Conservation (phyloP, 2,113 vertebrate species). For the Psittacus erithacus region DNA sequence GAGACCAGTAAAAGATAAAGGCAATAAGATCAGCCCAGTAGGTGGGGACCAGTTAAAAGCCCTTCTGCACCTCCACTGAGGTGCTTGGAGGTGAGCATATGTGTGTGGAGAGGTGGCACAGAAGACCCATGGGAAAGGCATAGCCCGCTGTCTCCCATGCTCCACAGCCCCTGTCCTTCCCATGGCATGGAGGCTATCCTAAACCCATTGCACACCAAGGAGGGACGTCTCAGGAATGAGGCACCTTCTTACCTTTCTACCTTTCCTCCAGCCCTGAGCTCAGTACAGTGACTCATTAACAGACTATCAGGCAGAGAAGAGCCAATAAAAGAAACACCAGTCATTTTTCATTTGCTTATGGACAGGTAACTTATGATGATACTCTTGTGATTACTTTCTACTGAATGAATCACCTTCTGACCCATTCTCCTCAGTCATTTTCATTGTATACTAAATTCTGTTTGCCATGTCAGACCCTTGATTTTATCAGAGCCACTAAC, state of each 20-base stretch:
- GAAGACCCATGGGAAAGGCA: rapidly evolving
- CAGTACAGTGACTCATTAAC: neutral
- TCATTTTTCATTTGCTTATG: conserved; percentile 57
- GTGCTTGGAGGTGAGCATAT: rapidly evolving
- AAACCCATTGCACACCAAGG: neutral
- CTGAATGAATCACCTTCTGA: conserved; percentile 46
- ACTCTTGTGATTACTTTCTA: conserved; percentile 48
- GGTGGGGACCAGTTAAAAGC: neutral
- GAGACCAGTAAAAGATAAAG: neutral
- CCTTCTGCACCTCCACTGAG: neutral
- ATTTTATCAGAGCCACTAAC: conserved; percentile 61
- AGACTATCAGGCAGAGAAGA: neutral
- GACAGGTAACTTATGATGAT: conserved; percentile 42
- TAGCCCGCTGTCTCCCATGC: neutral
- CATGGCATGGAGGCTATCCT: rapidly evolving
- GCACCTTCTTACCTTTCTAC: neutral
- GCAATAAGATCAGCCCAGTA: neutral
- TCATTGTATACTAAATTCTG: conserved; percentile 45
- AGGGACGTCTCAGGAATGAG: neutral
- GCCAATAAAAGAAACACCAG: neutral
- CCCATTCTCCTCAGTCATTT: conserved; percentile 38
- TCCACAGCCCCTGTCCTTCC: neutral
- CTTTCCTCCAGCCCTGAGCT: neutral
- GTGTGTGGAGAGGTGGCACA: neutral
- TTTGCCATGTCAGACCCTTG: conserved; percentile 61